A percentile compares a stretch with the other conserved stretches of the same genome.
phyloP scores from a whole-genome alignment of 30 jellyfish, hydroid and myxozoan species.

The Catostylus mosaicus region DNA sequence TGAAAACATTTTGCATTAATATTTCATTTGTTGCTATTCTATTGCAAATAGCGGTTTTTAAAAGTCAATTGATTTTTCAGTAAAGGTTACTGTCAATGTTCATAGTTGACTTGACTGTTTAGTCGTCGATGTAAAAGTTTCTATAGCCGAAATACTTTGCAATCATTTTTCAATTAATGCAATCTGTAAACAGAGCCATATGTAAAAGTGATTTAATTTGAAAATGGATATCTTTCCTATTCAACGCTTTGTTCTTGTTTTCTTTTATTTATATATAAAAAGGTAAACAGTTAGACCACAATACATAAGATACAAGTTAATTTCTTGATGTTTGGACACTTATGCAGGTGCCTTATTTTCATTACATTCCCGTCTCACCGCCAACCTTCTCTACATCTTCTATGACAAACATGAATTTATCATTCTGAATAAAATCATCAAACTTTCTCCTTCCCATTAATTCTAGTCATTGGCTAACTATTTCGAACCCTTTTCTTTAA shows the following conservation, averaged over 20 bases:
- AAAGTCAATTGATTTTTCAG: conserved; percentile 11
- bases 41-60: conserved; percentile 12
- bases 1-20: conserved; percentile 14
- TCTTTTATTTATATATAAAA: conserved; percentile 1
- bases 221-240: conserved; percentile 17
- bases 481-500: no score
- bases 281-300: conserved; percentile 13
- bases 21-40: conserved; percentile 20
- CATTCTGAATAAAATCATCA: no score
- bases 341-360: conserved; percentile 19
- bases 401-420: no score
- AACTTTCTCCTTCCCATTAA: no score
- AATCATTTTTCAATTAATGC: conserved; percentile 16
- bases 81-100: conserved; percentile 13
- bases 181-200: conserved; percentile 19
- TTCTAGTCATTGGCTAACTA: no score
- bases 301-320: conserved; percentile 21
- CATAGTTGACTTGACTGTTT: conserved; percentile 9
- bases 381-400: neutral
- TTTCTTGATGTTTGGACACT: neutral
- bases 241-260: conserved; percentile 14
- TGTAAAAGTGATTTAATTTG: conserved; percentile 18
- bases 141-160: neutral
- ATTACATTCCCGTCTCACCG: neutral
- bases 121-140: conserved; percentile 10